A percentile compares a stretch with the other conserved stretches of the same genome.
These are phyloP conservation scores for Oriolus oriolus DNA, from an alignment of 2,113 vertebrate species.

Conservation along the genomic window DNA sequence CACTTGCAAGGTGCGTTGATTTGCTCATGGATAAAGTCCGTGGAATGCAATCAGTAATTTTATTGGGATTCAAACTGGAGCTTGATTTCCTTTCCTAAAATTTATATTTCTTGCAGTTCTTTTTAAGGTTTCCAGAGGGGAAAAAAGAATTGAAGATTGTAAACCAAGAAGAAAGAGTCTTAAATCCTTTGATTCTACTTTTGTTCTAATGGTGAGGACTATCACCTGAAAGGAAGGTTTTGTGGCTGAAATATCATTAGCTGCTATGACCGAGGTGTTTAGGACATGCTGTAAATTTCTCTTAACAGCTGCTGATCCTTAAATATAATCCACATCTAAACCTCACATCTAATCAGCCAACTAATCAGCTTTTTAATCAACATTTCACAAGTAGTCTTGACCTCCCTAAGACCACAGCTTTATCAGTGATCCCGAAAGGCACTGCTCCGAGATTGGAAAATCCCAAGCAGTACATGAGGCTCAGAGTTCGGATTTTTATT, in stretches of 20 bases:
- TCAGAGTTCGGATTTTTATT: background rate
- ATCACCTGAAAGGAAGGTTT: background rate
- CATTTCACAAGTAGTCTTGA: background rate
- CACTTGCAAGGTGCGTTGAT: background rate
- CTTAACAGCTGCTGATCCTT: background rate
- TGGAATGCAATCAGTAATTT: background rate
- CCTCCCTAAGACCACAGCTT: background rate
- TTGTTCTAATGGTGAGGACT: background rate
- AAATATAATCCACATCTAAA: slow-evolving; percentile 14
- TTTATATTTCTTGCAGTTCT: background rate
- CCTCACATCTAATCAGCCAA: background rate
- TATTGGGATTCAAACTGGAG: background rate
- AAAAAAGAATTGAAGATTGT: background rate
- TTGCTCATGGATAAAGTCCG: background rate
- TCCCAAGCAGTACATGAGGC: background rate
- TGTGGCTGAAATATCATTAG: slow-evolving; percentile 29
- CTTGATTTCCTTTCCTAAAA: slow-evolving; percentile 3
- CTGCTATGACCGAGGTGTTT: background rate
- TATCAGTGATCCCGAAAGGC: background rate
- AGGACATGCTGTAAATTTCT: background rate
- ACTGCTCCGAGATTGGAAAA: background rate
- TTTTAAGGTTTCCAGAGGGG: slow-evolving; percentile 26
- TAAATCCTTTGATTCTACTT: slow-evolving; percentile 48
- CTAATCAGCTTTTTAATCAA: slow-evolving; percentile 25
- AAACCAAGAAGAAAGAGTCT: slow-evolving; percentile 36